These are phyloP conservation scores for Cotesia chilonis DNA, from an alignment of 1,140 invertebrate species.

Conservation along the genomic window DNA sequence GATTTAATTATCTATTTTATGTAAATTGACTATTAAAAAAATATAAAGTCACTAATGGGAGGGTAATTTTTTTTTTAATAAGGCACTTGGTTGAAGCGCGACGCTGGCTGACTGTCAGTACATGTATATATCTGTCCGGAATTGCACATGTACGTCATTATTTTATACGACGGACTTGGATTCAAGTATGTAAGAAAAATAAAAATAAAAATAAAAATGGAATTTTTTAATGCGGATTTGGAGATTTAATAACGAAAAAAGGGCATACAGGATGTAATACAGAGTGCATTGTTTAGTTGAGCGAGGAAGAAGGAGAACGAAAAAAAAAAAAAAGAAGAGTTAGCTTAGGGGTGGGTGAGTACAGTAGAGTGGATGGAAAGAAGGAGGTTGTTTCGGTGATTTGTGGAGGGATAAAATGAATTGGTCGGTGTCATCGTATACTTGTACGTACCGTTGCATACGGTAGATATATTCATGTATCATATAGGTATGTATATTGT, in stretches of 20 bases:
- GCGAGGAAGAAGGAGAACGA: too few relatives aligned
- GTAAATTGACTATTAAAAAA: too few relatives aligned
- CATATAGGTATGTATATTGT: conserved; percentile 34
- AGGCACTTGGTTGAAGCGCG: conserved; percentile 28
- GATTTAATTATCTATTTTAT: too few relatives aligned
- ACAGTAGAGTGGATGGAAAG: not conserved
- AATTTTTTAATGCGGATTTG: too few relatives aligned
- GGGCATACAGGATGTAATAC: too few relatives aligned
- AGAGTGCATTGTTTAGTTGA: too few relatives aligned
- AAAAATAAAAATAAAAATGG: not conserved
- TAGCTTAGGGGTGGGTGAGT: not conserved
- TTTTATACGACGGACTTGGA: not conserved
- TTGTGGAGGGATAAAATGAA: conserved; percentile 17
- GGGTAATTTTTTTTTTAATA: conserved; percentile 20
- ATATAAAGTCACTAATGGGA: not conserved
- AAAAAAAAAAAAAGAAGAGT: too few relatives aligned
- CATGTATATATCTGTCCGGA: conserved; percentile 47
- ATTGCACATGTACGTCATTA: conserved; percentile 19
- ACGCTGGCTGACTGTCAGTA: conserved; percentile 41
- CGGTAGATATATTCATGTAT: conserved; percentile 48
- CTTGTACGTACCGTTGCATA: conserved; percentile 32
- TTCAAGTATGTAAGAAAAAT: too few relatives aligned
- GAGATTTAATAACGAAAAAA: too few relatives aligned
- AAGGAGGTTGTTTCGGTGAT: too few relatives aligned
- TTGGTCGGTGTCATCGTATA: conserved; percentile 30